Evolutionary conservation across 2,113 vertebrate genomes (phyloP).

Genomic region (Spheniscus mendiculus): DNA sequence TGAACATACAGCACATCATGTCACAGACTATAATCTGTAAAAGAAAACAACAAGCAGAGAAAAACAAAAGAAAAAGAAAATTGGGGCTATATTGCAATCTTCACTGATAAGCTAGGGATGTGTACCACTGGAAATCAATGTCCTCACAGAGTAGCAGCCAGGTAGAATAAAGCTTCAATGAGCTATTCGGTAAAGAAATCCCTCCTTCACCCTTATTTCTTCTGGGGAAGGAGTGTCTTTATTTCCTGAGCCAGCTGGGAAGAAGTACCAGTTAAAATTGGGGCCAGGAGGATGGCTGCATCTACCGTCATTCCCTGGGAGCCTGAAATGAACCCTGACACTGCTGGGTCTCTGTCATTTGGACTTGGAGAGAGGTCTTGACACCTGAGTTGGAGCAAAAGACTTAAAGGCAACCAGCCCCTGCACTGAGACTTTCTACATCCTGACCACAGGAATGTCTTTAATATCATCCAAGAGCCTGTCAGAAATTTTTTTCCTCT

Average conservation of each 20-base stretch:
- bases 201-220: neutral
- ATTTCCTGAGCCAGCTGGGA: neutral
- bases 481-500: neutral
- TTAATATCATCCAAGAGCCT: neutral
- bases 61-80: neutral
- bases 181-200: neutral
- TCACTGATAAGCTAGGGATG: neutral
- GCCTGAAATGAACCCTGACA: neutral
- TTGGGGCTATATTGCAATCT: neutral
- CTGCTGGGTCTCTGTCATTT: neutral
- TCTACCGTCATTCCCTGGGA: neutral
- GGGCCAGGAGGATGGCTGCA: neutral
- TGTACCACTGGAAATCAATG: neutral
- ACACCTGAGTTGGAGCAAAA: too few species aligned
- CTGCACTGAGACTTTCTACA: neutral
- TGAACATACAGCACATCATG: rapidly evolving
- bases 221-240: neutral
- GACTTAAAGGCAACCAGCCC: neutral
- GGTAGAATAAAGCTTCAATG: too few species aligned
- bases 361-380: neutral
- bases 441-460: neutral
- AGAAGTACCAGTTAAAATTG: neutral
- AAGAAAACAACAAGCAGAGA: neutral
- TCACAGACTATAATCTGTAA: too few species aligned
- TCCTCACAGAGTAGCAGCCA: neutral